phyloP scores from a whole-genome alignment of 1,140 invertebrate species.

The Cephus cinctus region DNA sequence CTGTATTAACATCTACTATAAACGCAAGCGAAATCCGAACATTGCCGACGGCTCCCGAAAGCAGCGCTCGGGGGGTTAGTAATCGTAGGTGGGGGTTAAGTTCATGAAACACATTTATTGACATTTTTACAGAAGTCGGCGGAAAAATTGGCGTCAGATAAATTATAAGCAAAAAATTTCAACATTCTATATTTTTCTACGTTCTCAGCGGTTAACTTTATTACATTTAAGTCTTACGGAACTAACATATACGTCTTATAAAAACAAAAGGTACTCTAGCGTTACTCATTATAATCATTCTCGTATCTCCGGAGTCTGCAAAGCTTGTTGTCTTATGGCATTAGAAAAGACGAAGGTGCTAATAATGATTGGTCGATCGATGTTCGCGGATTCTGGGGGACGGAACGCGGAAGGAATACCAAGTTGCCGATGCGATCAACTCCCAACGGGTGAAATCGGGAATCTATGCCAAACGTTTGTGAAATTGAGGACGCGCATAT shows the following conservation, averaged over 20 bases:
- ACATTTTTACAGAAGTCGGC: slow-evolving; percentile 40
- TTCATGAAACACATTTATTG: too few relatives aligned
- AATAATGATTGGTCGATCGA: too few relatives aligned
- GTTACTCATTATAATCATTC: slow-evolving; percentile 22
- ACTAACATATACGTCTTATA: slow-evolving; percentile 11
- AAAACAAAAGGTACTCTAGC: too few relatives aligned
- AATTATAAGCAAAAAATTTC: slow-evolving; percentile 38
- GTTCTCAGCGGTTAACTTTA: not conserved
- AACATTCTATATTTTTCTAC: slow-evolving; percentile 19
- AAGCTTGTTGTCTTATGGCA: too few relatives aligned
- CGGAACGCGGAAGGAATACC: too few relatives aligned
- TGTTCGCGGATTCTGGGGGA: too few relatives aligned
- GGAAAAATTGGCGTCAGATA: slow-evolving; percentile 43
- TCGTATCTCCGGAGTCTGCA: slow-evolving; percentile 27
- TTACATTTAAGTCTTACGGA: slow-evolving; percentile 16
- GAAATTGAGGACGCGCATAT: slow-evolving; percentile 45
- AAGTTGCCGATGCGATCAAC: slow-evolving; percentile 33
- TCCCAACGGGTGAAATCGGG: slow-evolving; percentile 39
- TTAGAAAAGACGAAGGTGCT: too few relatives aligned
- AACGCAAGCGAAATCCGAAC: too few relatives aligned
- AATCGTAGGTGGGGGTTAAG: too few relatives aligned
- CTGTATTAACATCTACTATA: too few relatives aligned
- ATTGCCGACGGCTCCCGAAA: too few relatives aligned
- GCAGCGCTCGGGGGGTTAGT: too few relatives aligned
- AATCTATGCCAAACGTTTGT: slow-evolving; percentile 47